phyloP scores from a whole-genome alignment of 2,797 vertebrate genomes.

The Silurus aristotelis region DNA sequence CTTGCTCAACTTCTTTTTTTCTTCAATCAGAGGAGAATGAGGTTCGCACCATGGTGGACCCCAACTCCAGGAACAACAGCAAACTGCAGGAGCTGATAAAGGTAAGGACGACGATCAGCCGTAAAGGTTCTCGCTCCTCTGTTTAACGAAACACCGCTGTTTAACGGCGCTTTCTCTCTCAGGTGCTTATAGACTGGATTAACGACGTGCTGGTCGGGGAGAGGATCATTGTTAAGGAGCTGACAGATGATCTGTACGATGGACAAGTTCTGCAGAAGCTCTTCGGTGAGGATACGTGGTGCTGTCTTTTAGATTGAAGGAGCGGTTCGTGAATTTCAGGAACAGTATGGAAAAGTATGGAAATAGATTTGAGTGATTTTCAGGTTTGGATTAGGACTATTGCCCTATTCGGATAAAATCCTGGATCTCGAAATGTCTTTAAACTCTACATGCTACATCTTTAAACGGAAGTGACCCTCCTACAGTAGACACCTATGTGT shows the following conservation, averaged over 20 bases:
- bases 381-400: not conserved
- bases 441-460: not conserved
- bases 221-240: constrained; percentile 97
- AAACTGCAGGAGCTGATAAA: constrained; percentile 95
- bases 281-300: constrained; percentile 81
- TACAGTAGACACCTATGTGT: not conserved
- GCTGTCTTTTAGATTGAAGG: not conserved
- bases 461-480: not conserved
- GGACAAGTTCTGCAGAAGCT: constrained; percentile 98
- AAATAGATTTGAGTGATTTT: too few species aligned
- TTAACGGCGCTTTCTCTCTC: not conserved
- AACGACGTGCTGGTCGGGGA: constrained; percentile 96
- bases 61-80: constrained; percentile 90
- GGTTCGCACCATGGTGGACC: constrained; percentile 95
- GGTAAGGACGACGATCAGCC: constrained; percentile 65
- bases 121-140: too few species aligned
- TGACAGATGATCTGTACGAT: constrained; percentile 96
- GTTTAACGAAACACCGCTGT: not conserved
- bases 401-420: too few species aligned
- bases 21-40: constrained; percentile 91
- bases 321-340: too few species aligned
- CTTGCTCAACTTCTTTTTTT: not conserved
- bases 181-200: constrained; percentile 99
- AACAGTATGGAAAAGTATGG: too few species aligned
- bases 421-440: not conserved